phyloP scores from a whole-genome alignment of 37 sponge, comb jelly and placozoan species.

The Haliclona indistincta region DNA sequence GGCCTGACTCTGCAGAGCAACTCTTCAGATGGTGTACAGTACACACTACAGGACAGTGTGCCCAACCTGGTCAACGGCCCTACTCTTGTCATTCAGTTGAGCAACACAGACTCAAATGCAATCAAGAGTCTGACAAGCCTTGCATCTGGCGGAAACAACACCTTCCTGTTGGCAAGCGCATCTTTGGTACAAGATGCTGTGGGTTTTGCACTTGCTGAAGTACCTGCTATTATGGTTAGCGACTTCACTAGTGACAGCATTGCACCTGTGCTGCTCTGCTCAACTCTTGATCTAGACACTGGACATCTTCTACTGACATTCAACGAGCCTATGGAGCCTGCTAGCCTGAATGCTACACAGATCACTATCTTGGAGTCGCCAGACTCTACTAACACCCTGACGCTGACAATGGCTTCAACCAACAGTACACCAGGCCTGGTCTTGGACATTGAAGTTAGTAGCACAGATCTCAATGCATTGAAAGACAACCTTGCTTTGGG shows the following conservation, averaged over 20 bases:
- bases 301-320: conserved; percentile 69
- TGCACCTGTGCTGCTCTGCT: conserved; percentile 57
- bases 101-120: conserved; percentile 43
- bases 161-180: conserved; percentile 20
- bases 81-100: conserved; percentile 43
- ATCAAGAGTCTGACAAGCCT: conserved; percentile 66
- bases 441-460: conserved; percentile 31
- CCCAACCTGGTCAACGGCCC: conserved; percentile 27
- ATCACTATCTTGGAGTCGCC: conserved; percentile 43
- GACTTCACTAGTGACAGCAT: conserved; percentile 31
- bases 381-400: conserved; percentile 40
- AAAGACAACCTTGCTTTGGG: conserved; percentile 56
- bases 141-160: conserved; percentile 42
- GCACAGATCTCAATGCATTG: conserved; percentile 56
- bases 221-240: conserved; percentile 9
- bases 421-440: conserved; percentile 39
- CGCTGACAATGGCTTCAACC: conserved; percentile 21
- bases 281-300: conserved; percentile 51
- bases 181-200: conserved; percentile 44
- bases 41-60: conserved; percentile 34
- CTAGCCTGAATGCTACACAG: conserved; percentile 41
- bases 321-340: conserved; percentile 73
- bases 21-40: conserved; percentile 6
- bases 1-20: conserved; percentile 44
- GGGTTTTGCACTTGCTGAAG: neutral